These are phyloP conservation scores for Ennomos quercinarius DNA, from an alignment of 2,888 invertebrate species.

Conservation along the genomic window DNA sequence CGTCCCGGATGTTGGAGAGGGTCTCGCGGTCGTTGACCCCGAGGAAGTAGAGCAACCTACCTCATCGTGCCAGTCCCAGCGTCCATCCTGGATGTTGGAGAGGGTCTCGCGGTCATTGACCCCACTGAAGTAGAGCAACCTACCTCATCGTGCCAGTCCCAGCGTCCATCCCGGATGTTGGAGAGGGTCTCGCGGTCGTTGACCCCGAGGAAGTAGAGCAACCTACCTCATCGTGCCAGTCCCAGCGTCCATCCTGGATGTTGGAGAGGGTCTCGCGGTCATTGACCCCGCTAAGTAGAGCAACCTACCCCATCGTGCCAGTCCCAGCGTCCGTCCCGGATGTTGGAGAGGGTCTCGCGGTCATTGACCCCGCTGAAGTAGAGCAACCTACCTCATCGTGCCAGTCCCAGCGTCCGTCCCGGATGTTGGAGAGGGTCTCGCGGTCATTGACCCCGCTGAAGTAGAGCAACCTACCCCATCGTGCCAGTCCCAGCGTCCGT, in stretches of 20 bases:
- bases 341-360: slow-evolving; percentile 91
- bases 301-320: slow-evolving; percentile 86
- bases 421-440: slow-evolving; percentile 91
- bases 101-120: slow-evolving; percentile 95
- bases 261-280: slow-evolving; percentile 93
- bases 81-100: slow-evolving; percentile 86
- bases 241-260: slow-evolving; percentile 90
- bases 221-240: slow-evolving; percentile 87
- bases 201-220: slow-evolving; percentile 88
- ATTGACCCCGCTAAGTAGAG: slow-evolving; percentile 86
- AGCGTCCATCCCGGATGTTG: slow-evolving; percentile 87
- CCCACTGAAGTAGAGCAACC: slow-evolving; percentile 72
- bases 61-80: slow-evolving; percentile 91
- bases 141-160: slow-evolving; percentile 89
- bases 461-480: slow-evolving; percentile 73
- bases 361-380: slow-evolving; percentile 89
- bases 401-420: slow-evolving; percentile 91
- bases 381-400: slow-evolving; percentile 78
- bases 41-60: slow-evolving; percentile 84
- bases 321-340: slow-evolving; percentile 90
- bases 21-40: slow-evolving; percentile 95
- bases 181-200: slow-evolving; percentile 95
- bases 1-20: slow-evolving; percentile 87
- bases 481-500: slow-evolving; percentile 90
- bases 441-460: slow-evolving; percentile 91